A percentile compares a stretch with the other conserved stretches of the same genome.
These are phyloP conservation scores for Arothron firmamentum DNA, from an alignment of 2,113 vertebrate genomes.

Conservation along the genomic window DNA sequence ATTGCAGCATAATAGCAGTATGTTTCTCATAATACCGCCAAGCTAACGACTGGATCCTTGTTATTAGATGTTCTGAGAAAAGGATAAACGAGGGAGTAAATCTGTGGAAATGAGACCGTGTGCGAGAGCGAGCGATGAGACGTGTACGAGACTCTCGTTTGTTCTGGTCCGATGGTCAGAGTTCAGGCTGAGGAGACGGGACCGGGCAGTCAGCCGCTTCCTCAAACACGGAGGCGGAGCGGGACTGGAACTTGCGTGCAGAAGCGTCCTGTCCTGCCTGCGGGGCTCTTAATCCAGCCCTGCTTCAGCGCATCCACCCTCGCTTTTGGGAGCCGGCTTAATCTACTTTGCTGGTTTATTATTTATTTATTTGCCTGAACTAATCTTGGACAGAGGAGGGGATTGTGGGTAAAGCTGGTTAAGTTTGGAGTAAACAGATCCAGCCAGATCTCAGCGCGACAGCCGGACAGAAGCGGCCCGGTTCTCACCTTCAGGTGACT, in stretches of 20 bases:
- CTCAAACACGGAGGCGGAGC: no score
- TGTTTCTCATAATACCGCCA: neutral
- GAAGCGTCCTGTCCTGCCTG: neutral
- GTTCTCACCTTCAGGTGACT: conserved; percentile 93
- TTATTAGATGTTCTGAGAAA: neutral
- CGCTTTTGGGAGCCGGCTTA: neutral
- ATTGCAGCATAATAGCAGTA: neutral
- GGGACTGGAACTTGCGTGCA: neutral
- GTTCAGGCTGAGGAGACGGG: neutral
- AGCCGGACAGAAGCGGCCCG: neutral
- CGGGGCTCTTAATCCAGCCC: neutral
- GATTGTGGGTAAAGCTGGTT: neutral
- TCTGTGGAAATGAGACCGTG: neutral
- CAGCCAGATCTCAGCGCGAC: conserved; percentile 2
- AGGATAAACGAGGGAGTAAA: neutral
- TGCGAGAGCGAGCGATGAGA: neutral
- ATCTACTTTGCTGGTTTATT: conserved; percentile 11
- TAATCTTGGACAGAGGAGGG: conserved; percentile 1
- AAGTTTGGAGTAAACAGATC: conserved; percentile 4
- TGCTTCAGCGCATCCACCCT: neutral
- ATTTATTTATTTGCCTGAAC: neutral
- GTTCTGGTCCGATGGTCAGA: conserved; percentile 1
- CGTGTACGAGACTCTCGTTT: no score
- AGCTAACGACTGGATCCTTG: neutral
- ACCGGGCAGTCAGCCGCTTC: neutral